A percentile compares a stretch with the other conserved stretches of the same genome.
These are phyloP conservation scores for Empidonax alnorum DNA, from an alignment of 2,113 vertebrate species.

Conservation along the genomic window DNA sequence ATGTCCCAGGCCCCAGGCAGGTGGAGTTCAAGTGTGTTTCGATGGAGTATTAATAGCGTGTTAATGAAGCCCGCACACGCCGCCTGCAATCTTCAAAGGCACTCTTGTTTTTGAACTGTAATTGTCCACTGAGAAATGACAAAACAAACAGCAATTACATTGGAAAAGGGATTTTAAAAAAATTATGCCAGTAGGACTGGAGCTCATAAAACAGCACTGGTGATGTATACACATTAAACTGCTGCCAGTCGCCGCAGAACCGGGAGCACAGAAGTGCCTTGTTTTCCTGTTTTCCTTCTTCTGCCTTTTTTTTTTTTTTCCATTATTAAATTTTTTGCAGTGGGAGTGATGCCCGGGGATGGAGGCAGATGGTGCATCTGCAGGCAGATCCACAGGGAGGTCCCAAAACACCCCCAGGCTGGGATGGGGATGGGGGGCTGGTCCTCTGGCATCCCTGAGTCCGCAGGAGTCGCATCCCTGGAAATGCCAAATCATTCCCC, in stretches of 20 bases:
- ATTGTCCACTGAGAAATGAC: conserved; percentile 67
- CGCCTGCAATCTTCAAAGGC: conserved; percentile 6
- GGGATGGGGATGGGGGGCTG: neutral
- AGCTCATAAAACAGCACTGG: neutral
- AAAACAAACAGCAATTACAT: conserved; percentile 69
- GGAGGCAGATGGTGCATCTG: neutral
- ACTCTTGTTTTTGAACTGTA: conserved; percentile 42
- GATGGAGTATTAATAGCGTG: neutral
- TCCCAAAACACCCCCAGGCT: neutral
- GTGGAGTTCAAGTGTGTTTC: neutral
- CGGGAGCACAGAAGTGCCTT: neutral
- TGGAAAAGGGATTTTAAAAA: conserved; percentile 2
- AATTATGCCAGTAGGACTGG: conserved; percentile 24
- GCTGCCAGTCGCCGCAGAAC: conserved; percentile 2
- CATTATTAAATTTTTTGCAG: neutral
- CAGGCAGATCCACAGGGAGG: neutral
- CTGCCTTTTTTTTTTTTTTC: neutral
- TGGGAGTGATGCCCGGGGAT: neutral
- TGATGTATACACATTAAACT: neutral
- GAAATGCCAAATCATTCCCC: neutral
- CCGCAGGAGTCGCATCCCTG: accelerated
- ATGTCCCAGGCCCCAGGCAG: conserved; percentile 9
- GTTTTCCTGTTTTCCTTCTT: neutral
- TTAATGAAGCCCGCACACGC: neutral
- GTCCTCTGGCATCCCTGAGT: neutral